Conservation (phyloP, 2,113 vertebrate genomes). For the Vulpes vulpes region DNA sequence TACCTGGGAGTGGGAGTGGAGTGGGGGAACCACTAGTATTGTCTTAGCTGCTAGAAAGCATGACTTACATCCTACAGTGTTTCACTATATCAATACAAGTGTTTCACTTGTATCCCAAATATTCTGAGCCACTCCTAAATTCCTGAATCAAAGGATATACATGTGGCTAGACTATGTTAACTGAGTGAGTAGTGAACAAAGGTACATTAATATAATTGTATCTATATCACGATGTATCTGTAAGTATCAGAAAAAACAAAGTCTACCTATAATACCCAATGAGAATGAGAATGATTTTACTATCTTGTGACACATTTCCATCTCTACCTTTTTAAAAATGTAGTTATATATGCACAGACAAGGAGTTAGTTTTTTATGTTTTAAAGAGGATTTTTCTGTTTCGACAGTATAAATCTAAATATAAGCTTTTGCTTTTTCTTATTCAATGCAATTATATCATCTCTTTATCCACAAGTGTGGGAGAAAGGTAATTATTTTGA, state of each 20-base stretch:
- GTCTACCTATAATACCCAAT: rapidly evolving
- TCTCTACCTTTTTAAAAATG: background rate
- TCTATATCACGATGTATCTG: background rate
- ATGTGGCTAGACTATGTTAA: background rate
- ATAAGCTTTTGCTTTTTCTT: background rate
- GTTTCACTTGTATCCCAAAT: background rate
- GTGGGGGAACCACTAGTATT: background rate
- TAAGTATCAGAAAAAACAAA: background rate
- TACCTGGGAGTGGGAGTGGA: too few relatives aligned
- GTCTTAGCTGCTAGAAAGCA: background rate
- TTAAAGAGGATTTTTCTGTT: background rate
- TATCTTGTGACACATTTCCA: background rate
- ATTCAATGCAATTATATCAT: background rate
- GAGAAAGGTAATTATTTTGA: background rate
- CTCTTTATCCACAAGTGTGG: background rate
- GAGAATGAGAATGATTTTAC: background rate
- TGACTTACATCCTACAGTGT: background rate
- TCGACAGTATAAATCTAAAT: background rate
- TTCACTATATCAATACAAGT: too few relatives aligned
- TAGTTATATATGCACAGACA: background rate
- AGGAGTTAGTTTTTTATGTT: background rate
- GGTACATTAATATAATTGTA: background rate
- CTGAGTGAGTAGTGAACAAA: background rate
- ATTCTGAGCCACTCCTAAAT: background rate
- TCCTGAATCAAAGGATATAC: background rate